Base-by-base conservation (phyloP, 2,888 invertebrate species). In the Helleia helle region DNA sequence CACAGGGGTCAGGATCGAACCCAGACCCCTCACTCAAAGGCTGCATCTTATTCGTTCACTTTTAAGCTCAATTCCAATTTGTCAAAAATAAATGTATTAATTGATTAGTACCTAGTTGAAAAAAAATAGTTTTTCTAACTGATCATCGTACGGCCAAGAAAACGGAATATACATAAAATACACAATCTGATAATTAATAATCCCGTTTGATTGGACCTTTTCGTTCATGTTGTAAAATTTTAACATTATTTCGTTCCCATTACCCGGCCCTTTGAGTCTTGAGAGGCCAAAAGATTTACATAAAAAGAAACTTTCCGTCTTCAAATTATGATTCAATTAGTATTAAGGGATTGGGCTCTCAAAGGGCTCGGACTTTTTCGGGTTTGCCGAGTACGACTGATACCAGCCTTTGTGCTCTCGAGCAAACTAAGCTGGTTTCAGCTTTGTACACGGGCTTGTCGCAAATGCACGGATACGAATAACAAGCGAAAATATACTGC, bases 311-410 rank as follows among this genome's bases (percentile, higher is more conserved):
- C 71, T 80, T 79, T 71, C 69, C 70, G n/a, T n/a, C n/a, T 71
- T 62, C 62, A 75, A 81, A 84, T 83, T 83, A 84, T 81, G 79
- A 83, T 84, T 83, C 83, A 83, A 84, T 84, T 83, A 84, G 84
- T 79, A 76, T 84, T 83, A 83, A 79, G 75, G 83, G 79, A 79
- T 80, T 79, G 80, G 70, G 59, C 60, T 60, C 69, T 74, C 77
- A 79, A 80, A 79, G 74, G 77, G 68, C 54, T 59, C 58, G 70
- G 69, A 74, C 62, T 77, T 80, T 83, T 81, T 80, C 70, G 76
- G 80, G 79, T 79, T 70, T 62, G 69, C 50, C 61, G 71, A n/a
- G n/a, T 66, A 49, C 55, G 59, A 58, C 59, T 60, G 71, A 69
- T 70, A 66, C 67, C 60, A 64, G 58, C 72, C 75, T 81, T 81